Conservation (phyloP, 2,113 vertebrate genomes). For the Seriola rivoliana region DNA sequence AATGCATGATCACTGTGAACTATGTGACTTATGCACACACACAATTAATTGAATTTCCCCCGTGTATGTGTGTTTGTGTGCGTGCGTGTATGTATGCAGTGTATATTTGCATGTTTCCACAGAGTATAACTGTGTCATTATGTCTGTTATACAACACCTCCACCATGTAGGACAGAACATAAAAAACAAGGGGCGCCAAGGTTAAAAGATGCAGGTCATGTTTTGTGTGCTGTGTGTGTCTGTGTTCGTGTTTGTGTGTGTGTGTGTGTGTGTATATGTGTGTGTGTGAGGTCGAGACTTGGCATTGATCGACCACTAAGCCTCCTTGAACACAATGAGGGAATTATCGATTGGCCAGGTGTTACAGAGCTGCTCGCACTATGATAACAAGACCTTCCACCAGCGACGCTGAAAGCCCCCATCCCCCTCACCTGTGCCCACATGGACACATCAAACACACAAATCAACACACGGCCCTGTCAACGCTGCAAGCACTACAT, state of each 20-base stretch:
- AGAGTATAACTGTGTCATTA: not conserved
- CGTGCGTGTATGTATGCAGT: not conserved
- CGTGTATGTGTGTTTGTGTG: no score
- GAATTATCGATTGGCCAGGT: slow-evolving; percentile 76
- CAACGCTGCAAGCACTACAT: not conserved
- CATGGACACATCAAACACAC: slow-evolving; percentile 26
- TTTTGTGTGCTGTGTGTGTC: slow-evolving; percentile 30
- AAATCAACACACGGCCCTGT: slow-evolving; percentile 4
- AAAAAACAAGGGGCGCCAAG: slow-evolving; percentile 34
- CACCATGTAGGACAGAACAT: slow-evolving; percentile 35
- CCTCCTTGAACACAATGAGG: slow-evolving; percentile 81
- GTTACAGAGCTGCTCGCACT: slow-evolving; percentile 78
- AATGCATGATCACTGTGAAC: not conserved
- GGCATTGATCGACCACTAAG: slow-evolving; percentile 78
- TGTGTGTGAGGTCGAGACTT: slow-evolving; percentile 19
- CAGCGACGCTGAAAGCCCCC: slow-evolving; percentile 25
- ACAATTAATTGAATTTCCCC: no score
- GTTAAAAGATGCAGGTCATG: slow-evolving; percentile 61
- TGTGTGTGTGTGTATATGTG: slow-evolving; percentile 14
- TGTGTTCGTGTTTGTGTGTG: slow-evolving; percentile 13
- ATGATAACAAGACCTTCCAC: slow-evolving; percentile 78
- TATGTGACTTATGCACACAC: not conserved
- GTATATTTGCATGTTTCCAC: not conserved
- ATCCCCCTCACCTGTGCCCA: slow-evolving; percentile 3
- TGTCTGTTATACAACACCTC: slow-evolving; percentile 16